Base-by-base conservation (phyloP, 53 echinoderm and acorn worm species). In the Actinopyga echinites region DNA sequence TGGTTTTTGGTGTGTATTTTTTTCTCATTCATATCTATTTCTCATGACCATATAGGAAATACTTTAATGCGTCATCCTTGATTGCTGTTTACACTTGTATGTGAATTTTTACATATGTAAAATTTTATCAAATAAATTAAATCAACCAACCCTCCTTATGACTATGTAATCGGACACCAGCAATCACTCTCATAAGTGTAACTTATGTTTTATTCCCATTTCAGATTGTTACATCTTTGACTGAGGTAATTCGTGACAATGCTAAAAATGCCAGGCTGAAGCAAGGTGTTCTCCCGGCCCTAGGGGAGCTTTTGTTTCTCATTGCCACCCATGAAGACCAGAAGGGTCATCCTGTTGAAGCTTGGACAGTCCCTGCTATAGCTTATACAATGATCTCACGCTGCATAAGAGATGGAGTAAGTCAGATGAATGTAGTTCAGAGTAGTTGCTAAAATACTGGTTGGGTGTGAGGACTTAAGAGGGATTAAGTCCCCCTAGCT, bases 161-260 rank as follows among this genome's bases (percentile, higher is more conserved):
- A n/a, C n/a, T n/a, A n/a, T n/a, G n/a, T n/a, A n/a, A n/a, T n/a
- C n/a, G n/a, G n/a, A n/a, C n/a, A n/a, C 40, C 4, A 40, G 40
- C 40, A 6, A 40, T 40, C 4, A 40, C 40, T 6, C 40, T 6
- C 8, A 6, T 40, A 8, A 67, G 17, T 69, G 13, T 0, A 4
- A 1, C 62, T 80, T 35, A 23, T 62, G 21, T 21, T 61, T 35
- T 19, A n/a, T 10, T 33, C 15, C 40, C 44, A 13, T 17, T 65
- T 29, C 61, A 99, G 99, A 28, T 99, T 52, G 75, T 95, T 28
- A 85, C 91, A 21, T 63, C 84, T 0, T 74, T 99, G 35, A 95
- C 99, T 21, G 99, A 99, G 64, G 99, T 99, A 4, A 85, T 99
- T 22, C 13, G 94, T 56, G 99, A 99, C 85, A 99, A 93, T 84